Evolutionary conservation across 2,113 vertebrate genomes (phyloP).

Genomic region (cat (Felis catus)): DNA sequence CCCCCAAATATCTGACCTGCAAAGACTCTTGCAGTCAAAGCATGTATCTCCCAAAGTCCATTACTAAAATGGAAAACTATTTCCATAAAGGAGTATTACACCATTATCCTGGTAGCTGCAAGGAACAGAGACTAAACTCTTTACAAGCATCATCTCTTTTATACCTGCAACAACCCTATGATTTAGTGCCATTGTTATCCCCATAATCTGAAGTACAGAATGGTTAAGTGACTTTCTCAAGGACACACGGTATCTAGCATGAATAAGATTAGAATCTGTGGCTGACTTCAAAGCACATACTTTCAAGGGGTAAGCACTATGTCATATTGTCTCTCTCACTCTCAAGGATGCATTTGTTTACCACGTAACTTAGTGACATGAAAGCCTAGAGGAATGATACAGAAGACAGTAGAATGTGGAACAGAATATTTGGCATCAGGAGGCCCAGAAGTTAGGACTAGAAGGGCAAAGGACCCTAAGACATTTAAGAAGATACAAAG

Average conservation of each 20-base stretch:
- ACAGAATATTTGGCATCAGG: not conserved
- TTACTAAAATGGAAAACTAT: not conserved
- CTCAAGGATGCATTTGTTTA: not conserved
- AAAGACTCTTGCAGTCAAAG: not conserved
- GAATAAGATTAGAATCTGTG: not conserved
- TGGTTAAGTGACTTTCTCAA: constrained; percentile 21
- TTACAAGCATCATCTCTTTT: not conserved
- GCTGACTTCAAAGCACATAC: not conserved
- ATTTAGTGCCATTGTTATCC: not conserved
- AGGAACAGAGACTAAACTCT: not conserved
- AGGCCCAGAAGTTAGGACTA: not conserved
- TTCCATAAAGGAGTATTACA: not conserved
- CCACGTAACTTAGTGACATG: not conserved
- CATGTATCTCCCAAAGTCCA: not conserved
- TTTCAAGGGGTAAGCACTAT: not conserved
- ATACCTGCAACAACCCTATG: not conserved
- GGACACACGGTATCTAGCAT: not conserved
- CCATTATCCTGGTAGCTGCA: not conserved
- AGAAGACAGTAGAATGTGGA: not conserved
- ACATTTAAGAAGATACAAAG: not conserved
- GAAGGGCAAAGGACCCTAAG: not conserved
- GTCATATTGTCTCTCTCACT: not conserved
- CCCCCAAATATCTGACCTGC: not conserved
- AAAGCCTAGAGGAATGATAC: not conserved
- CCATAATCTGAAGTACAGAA: not conserved